These are phyloP conservation scores for Hydrozoanthus gracilis DNA, from an alignment of 92 coral and sea anemone genomes.

Conservation along the genomic window DNA sequence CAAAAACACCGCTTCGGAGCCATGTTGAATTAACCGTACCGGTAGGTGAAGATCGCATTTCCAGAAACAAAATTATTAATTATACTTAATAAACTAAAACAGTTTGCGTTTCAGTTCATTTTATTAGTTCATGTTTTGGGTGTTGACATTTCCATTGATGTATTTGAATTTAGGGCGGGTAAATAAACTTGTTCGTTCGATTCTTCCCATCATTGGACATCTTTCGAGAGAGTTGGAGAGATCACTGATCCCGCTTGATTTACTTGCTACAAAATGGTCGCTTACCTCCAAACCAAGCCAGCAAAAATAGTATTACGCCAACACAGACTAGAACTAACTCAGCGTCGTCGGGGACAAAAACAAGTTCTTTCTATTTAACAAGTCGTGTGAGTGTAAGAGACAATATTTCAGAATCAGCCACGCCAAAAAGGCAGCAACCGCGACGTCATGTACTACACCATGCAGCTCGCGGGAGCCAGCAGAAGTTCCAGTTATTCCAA, in stretches of 20 bases:
- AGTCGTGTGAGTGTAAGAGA: constrained; percentile 23
- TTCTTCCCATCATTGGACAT: constrained; percentile 6
- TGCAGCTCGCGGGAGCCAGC: constrained; percentile 32
- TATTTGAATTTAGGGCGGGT: constrained; percentile 40
- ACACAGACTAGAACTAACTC: constrained; percentile 33
- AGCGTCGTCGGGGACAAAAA: constrained; percentile 26
- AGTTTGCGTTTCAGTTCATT: constrained; percentile 28
- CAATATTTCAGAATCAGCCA: constrained; percentile 25
- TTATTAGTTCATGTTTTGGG: constrained; percentile 32
- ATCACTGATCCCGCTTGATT: not conserved
- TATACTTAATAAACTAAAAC: constrained; percentile 14
- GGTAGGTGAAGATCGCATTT: not conserved
- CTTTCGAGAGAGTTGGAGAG: constrained; percentile 20
- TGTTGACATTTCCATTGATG: constrained; percentile 39
- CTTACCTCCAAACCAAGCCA: constrained; percentile 33
- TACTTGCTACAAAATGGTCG: constrained; percentile 16
- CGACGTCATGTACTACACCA: constrained; percentile 32
- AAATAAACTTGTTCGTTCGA: constrained; percentile 16
- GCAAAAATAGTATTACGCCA: constrained; percentile 38
- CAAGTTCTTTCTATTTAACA: constrained; percentile 39
- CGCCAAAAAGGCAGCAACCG: constrained; percentile 36
- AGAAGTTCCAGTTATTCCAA: constrained; percentile 38
- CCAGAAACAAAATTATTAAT: constrained; percentile 9
- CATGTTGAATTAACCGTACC: constrained; percentile 27
- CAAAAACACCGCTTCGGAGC: constrained; percentile 45